phyloP scores from a whole-genome alignment of 2,113 vertebrate species.

The Callochromis pleurospilus region DNA sequence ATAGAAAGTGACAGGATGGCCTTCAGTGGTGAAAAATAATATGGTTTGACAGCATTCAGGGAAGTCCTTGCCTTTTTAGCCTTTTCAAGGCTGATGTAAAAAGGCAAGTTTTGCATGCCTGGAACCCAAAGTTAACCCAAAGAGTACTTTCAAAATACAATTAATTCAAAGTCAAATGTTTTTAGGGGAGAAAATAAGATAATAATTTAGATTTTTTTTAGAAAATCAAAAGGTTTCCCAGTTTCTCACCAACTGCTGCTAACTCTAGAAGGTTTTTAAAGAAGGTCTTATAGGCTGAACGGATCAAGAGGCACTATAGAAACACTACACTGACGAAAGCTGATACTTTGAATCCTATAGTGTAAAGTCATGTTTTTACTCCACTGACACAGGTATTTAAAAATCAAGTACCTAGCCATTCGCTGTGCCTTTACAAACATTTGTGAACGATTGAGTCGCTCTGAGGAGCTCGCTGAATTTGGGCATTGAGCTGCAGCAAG shows the following conservation, averaged over 20 bases:
- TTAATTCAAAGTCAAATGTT: background rate
- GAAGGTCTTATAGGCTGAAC: background rate
- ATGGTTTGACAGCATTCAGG: background rate
- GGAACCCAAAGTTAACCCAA: background rate
- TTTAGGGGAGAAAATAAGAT: background rate
- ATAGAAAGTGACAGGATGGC: background rate
- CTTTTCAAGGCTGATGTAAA: background rate
- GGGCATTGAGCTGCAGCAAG: background rate
- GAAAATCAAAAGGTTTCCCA: background rate
- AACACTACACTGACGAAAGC: background rate
- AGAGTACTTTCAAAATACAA: background rate
- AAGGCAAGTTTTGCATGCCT: background rate
- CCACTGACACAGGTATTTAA: background rate
- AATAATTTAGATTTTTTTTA: background rate
- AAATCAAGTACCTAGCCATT: background rate
- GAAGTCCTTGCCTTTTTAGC: background rate
- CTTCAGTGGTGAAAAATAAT: background rate
- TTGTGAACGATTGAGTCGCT: background rate
- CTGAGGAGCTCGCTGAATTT: background rate
- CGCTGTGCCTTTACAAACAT: background rate
- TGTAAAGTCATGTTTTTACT: background rate
- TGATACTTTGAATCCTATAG: background rate
- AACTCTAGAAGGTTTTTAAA: background rate
- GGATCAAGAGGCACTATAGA: background rate
- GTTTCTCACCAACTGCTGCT: background rate